Evolutionary conservation across 2,113 vertebrate species (phyloP).

Genomic region (Trinectes maculatus): DNA sequence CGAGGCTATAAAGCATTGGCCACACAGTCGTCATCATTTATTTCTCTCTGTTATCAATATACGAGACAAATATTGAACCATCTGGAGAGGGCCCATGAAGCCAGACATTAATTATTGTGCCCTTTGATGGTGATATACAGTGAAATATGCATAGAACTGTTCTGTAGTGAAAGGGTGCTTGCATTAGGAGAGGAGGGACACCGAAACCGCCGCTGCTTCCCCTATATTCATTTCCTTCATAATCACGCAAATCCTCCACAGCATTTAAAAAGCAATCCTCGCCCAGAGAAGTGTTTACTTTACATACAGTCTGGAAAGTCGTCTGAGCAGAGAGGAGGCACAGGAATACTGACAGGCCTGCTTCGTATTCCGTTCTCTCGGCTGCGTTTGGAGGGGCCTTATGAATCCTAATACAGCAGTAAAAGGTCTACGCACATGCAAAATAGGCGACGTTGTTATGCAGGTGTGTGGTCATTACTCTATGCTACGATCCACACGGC

Average conservation of each 20-base stretch:
- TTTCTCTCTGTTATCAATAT: conserved; percentile 15
- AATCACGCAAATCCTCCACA: conserved; percentile 64
- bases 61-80: conserved; percentile 22
- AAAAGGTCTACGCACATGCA: not conserved
- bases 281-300: conserved; percentile 56
- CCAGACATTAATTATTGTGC: conserved; percentile 32
- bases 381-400: conserved; percentile 22
- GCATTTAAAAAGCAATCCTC: conserved; percentile 57
- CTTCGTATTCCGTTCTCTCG: conserved; percentile 34
- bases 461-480: not conserved
- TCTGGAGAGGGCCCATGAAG: not conserved
- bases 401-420: conserved; percentile 46
- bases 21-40: conserved; percentile 23
- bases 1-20: conserved; percentile 4
- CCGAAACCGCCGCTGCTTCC: conserved; percentile 40
- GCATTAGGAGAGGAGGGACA: conserved; percentile 50
- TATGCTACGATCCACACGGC: not conserved
- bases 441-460: conserved; percentile 1
- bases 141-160: not conserved
- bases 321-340: conserved; percentile 30
- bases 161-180: conserved; percentile 22
- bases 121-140: conserved; percentile 1
- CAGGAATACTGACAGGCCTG: conserved; percentile 27
- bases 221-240: conserved; percentile 57
- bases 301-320: conserved; percentile 56